A percentile compares a stretch with the other conserved stretches of the same genome.
phyloP scores from a whole-genome alignment of 2,888 invertebrate species.

The Synergus gifuensis region DNA sequence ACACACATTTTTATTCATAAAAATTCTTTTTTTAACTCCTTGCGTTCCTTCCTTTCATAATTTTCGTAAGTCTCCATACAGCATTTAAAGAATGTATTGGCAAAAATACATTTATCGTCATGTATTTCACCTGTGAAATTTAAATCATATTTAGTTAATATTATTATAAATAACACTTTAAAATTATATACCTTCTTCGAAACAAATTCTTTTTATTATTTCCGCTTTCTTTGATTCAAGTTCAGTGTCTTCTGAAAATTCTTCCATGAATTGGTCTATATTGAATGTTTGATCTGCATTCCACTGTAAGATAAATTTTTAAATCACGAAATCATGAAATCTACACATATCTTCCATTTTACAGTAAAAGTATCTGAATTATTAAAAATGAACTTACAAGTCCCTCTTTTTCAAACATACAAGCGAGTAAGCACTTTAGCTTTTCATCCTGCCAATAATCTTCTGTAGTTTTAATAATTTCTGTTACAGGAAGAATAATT shows the following conservation, averaged over 20 bases:
- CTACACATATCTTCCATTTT: not conserved
- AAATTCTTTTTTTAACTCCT: not conserved
- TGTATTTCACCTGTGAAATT: not conserved
- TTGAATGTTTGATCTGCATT: not conserved
- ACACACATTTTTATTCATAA: too few species aligned
- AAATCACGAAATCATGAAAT: not conserved
- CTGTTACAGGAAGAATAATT: not conserved
- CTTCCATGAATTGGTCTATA: constrained; percentile 1
- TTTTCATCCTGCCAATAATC: not conserved
- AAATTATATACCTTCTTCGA: not conserved
- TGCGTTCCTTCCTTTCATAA: not conserved
- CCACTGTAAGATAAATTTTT: not conserved
- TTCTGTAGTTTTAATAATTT: not conserved
- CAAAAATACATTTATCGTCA: not conserved
- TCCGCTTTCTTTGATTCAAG: not conserved
- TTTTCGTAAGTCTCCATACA: not conserved
- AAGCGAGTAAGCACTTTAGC: not conserved
- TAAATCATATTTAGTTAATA: not conserved
- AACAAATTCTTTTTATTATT: not conserved
- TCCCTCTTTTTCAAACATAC: not conserved
- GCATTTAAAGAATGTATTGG: not conserved
- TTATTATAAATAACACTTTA: not conserved
- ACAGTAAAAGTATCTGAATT: not conserved
- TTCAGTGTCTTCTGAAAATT: constrained; percentile 7
- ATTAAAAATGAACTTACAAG: not conserved